Conservation (phyloP, 2,113 vertebrate genomes). For the Oceanites oceanicus region DNA sequence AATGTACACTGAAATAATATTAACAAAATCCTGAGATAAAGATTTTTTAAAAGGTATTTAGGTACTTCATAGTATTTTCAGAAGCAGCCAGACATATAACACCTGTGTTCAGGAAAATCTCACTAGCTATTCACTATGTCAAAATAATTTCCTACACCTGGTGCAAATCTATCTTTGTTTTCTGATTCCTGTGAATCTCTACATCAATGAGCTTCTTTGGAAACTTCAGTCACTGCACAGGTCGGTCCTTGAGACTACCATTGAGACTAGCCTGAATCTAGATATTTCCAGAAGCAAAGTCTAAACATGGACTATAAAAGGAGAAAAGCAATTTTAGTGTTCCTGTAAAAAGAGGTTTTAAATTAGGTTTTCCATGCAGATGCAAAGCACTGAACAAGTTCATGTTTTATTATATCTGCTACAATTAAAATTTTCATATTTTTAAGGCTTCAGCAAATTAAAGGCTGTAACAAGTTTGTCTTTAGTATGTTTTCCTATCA, state of each 20-base stretch:
- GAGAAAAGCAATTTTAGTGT: background rate
- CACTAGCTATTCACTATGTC: background rate
- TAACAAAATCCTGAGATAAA: background rate
- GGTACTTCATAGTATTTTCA: background rate
- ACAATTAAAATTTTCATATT: background rate
- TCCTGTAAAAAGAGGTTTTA: background rate
- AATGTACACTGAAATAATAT: background rate
- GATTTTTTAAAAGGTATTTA: background rate
- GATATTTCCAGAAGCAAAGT: background rate
- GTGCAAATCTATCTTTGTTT: background rate
- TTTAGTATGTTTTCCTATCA: background rate
- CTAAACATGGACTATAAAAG: background rate
- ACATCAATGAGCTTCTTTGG: background rate
- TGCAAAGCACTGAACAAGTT: background rate
- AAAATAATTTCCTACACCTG: background rate
- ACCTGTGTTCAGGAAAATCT: background rate
- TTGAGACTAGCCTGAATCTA: background rate
- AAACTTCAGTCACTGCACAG: background rate
- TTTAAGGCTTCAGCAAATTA: background rate
- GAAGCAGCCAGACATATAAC: background rate
- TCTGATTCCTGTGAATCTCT: background rate
- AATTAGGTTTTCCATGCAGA: background rate
- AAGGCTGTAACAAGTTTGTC: background rate
- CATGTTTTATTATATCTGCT: background rate
- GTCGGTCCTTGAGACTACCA: background rate